Conservation (phyloP, 2,113 vertebrate genomes). For the Cathartes aura region DNA sequence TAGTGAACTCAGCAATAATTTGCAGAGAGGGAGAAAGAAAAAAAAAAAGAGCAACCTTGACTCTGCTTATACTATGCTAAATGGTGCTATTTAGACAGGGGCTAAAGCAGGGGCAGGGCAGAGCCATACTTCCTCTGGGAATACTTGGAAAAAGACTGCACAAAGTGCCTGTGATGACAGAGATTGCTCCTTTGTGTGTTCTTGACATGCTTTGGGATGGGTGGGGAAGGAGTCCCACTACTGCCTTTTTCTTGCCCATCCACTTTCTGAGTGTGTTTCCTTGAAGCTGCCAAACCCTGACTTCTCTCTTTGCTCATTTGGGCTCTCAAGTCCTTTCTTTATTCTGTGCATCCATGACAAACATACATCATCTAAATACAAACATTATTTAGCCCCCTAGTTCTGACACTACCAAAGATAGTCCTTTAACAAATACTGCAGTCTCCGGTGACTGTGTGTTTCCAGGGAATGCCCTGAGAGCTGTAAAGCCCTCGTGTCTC, state of each 20-base stretch:
- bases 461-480: background rate
- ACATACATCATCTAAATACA: background rate
- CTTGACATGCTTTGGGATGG: background rate
- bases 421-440: background rate
- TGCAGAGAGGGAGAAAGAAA: constrained; percentile 1
- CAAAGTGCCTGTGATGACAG: background rate
- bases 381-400: background rate
- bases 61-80: background rate
- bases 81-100: constrained; percentile 14
- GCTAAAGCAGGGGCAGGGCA: background rate
- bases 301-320: background rate
- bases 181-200: constrained; percentile 21
- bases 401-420: background rate
- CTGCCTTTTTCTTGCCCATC: background rate
- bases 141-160: background rate
- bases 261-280: background rate
- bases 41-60: background rate
- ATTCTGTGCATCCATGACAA: background rate
- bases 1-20: constrained; percentile 40
- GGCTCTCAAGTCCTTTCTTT: background rate
- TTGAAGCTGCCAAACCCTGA: background rate
- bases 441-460: background rate
- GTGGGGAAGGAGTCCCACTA: background rate
- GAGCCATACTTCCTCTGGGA: background rate
- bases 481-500: background rate